Base-by-base conservation (phyloP, 1,140 invertebrate species). In the Anastatus disparis region DNA sequence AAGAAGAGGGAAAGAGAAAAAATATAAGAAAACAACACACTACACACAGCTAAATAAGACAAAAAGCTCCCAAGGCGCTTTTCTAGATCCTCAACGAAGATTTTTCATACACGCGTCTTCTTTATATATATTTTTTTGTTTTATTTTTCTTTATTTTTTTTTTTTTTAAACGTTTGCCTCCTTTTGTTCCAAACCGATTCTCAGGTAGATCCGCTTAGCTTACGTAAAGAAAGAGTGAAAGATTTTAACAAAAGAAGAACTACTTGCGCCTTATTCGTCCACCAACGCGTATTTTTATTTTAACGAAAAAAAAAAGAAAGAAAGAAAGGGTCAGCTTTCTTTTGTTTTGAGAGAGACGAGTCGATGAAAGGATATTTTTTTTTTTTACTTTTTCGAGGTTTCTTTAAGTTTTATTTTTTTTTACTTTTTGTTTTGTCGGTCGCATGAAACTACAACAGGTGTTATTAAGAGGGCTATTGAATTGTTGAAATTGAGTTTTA, bases 1-100 rank as follows among this genome's bases (percentile, higher is more conserved):
- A 40, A 15, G 31, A 40, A 2, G 35, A 58, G n/a, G n/a, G n/a
- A n/a, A n/a, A n/a, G n/a, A n/a, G n/a, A n/a, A n/a, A n/a, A n/a
- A n/a, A n/a, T n/a, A n/a, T n/a, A n/a, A n/a, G n/a, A n/a, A n/a
- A n/a, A n/a, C n/a, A n/a, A n/a, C n/a, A n/a, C n/a, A n/a, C n/a
- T n/a, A n/a, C n/a, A n/a, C n/a, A n/a, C n/a, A n/a, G n/a, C n/a
- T n/a, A n/a, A n/a, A n/a, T n/a, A n/a, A n/a, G n/a, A 58, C 17
- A 58, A 31, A 58, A 40, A 38, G 35, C n/a, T n/a, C 31, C 55
- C 31, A 31, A 58, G 55, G 55, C 55, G 55, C 29, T 24, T 40
- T 58, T 20, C 55, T 58, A 58, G 55, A 58, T 58, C 35, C 55
- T 38, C n/a, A 9, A n/a, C n/a, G n/a, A n/a, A n/a, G n/a, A n/a